Conservation (phyloP, 2,797 vertebrate species). For the Lagorchestes hirsutus region DNA sequence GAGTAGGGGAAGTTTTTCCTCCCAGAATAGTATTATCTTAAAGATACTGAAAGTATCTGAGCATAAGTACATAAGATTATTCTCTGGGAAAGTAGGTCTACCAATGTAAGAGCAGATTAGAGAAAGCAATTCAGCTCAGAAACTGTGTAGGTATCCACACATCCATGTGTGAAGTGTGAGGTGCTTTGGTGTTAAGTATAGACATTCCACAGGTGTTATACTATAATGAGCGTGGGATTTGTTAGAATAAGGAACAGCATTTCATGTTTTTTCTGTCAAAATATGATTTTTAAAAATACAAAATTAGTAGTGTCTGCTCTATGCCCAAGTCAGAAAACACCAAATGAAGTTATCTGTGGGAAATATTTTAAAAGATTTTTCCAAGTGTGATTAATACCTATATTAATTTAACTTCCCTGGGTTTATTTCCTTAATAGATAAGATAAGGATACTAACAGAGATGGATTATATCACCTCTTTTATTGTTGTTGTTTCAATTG, state of each 20-base stretch:
- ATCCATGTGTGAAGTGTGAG: neutral
- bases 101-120: neutral
- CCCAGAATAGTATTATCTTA: neutral
- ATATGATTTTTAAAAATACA: slow-evolving; percentile 3
- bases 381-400: neutral
- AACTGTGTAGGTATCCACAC: no score
- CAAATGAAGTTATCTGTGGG: slow-evolving; percentile 36
- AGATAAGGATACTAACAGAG: neutral
- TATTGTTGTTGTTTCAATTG: neutral
- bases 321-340: slow-evolving; percentile 58
- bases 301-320: neutral
- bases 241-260: slow-evolving; percentile 37
- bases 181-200: neutral
- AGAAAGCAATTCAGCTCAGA: neutral
- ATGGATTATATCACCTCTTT: neutral
- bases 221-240: neutral
- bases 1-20: neutral
- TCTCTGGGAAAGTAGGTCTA: neutral
- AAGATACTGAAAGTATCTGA: neutral
- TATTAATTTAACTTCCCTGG: neutral
- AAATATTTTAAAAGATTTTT: slow-evolving; percentile 25
- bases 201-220: neutral
- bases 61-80: neutral
- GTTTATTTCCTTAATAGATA: neutral
- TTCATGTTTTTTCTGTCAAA: slow-evolving; percentile 14